Evolutionary conservation across 2,113 vertebrate species (phyloP).

Genomic region (Bubo blakistoni): DNA sequence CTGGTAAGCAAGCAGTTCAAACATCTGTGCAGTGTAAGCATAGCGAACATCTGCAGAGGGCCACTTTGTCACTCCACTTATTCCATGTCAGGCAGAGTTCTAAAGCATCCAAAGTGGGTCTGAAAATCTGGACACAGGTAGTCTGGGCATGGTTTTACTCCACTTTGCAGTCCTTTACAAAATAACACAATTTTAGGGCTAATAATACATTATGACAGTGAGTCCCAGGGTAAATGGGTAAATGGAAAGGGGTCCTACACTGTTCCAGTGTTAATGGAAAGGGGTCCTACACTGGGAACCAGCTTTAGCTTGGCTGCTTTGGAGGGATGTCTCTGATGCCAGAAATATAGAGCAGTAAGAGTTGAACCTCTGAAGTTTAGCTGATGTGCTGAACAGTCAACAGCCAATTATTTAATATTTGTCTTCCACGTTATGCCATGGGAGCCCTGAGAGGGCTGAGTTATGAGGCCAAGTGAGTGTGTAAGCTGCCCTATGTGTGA

Average conservation of each 20-base stretch:
- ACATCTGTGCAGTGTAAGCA: neutral
- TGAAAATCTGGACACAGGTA: neutral
- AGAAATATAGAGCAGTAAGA: neutral
- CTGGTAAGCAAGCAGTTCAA: neutral
- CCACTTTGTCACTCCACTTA: neutral
- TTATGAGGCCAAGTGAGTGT: accelerated
- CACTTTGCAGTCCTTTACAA: neutral
- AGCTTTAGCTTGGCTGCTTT: neutral
- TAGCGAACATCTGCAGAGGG: neutral
- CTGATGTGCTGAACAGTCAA: neutral
- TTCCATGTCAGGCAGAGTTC: neutral
- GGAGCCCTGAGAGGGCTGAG: neutral
- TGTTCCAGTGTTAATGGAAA: neutral
- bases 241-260: neutral
- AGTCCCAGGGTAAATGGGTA: neutral
- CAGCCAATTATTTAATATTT: neutral
- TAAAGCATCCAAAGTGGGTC: neutral
- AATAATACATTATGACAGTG: neutral
- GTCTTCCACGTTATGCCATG: neutral
- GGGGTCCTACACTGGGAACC: neutral
- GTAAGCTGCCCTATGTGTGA: neutral
- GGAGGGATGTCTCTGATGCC: neutral
- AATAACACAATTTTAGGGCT: neutral
- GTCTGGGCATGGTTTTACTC: neutral
- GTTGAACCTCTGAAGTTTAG: neutral